Base-by-base conservation (phyloP, 2,888 invertebrate species). In the Ecliptopera silaceata region DNA sequence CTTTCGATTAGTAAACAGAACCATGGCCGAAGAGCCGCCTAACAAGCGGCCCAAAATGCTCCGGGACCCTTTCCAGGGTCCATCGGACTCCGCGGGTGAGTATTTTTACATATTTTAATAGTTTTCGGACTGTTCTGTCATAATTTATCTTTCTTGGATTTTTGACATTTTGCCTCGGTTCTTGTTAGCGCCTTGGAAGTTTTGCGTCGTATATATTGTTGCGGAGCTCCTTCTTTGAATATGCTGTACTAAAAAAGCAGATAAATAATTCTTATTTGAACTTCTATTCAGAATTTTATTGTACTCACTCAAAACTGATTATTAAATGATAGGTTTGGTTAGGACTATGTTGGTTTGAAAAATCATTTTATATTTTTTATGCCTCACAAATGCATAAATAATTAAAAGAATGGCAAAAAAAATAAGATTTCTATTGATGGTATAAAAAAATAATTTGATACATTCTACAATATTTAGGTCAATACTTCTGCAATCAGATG, bases 1-100 rank as follows among this genome's bases (percentile, higher is more conserved):
- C 92, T 93, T 92, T 92, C 88, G 92, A 92, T 93, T 93, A 92
- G 93, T 93, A 93, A 93, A 93, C 93, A 93, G 92, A 92, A 92
- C 92, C 92, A 98, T 98, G 98, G 97, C 97, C 93, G 98, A 98
- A 93, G 97, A 97, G 93, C 98, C 97, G 94, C 97, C 98, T 91
- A 97, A 95, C 87, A 98, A 98, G 95, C 95, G 98, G 95, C 96
- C 95, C 86, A 98, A 98, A 93, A 95, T 98, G 92, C 95, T 97
- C 88, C 92, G 93, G 82, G 95, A 96, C 93, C 94, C 95, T 84
- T 96, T 95, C 88, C 95, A 95, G 92, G 95, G 95, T 84, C 94
- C 95, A 77, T 94, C 95, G 74, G 96, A 96, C 88, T 93, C 95
- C 77, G 94, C 95, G 86, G 96, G 96, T 96, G 91, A 94, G 94